Evolutionary conservation across 1,140 invertebrate species (phyloP), one percentile per base, ranked within the genome.

Genomic region (Neodiprion virginianus): DNA sequence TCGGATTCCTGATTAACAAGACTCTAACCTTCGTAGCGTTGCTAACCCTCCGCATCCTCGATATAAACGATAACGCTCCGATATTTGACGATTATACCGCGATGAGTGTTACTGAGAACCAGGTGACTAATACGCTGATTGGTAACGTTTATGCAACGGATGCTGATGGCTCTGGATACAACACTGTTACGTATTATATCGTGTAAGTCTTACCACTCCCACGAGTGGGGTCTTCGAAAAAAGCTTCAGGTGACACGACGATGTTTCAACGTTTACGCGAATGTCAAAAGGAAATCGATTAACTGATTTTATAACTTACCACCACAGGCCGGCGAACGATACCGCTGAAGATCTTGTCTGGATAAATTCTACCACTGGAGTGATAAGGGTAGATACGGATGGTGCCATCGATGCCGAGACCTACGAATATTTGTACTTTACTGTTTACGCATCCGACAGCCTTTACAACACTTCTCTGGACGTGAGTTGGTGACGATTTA

Each of bases 361-460:
- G 71, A 90, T 90, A 14, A 83, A 90, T 77, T 76, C 78, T 48
- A 53, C 75, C 50, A 82, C 85, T 2, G 90, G 90, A 12, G 84
- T 88, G 76, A 78, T 91, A 11, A 80, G 79, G 11, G 88, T 90
- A 7, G 76, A 84, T 50, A 71, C 75, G 11, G 76, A 83, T 53
- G 78, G 79, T n/a, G 82, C 81, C 2, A 90, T 91, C 53, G 88
- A 90, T 79, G 89, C 89, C 7, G 90, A 91, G 75, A 77, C 68
- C 8, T 74, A 84, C 67, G 71, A 86, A 66, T 61, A 61, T 61
- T 81, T 91, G 10, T 83, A 85, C 75, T 91, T 90, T 79, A 87
- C 81, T 0, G 83, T 91, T 5, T 80, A 80, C 0, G 88, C 90
- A 9, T 88, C 84, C 65, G 90, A 91, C 77, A 69, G 81, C 8